Conservation (phyloP, 2,888 invertebrate species). For the Drosophila siamana region DNA sequence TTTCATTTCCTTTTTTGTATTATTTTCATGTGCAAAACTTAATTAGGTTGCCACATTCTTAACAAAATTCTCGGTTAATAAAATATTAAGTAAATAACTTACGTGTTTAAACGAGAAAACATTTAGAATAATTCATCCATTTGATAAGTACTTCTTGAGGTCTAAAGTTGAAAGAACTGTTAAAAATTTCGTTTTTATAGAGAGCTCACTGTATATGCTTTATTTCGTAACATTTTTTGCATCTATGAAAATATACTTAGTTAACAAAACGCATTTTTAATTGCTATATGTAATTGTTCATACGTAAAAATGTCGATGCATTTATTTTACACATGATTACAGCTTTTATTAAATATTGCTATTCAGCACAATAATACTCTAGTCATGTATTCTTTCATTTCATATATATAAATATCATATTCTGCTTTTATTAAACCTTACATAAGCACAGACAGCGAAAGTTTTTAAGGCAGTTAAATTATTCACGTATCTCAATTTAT, state of each 20-base stretch:
- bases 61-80: no score
- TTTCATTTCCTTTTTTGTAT: no score
- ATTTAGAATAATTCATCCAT: no score
- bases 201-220: neutral
- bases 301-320: neutral
- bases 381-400: neutral
- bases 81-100: no score
- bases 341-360: neutral
- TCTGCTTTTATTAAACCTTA: neutral
- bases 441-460: neutral
- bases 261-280: neutral
- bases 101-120: no score
- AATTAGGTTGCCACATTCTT: no score
- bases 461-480: neutral
- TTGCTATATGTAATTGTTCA: neutral
- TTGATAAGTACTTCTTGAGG: no score
- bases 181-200: no score
- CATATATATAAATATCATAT: neutral
- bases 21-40: no score
- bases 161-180: no score
- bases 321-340: neutral
- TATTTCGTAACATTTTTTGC: neutral
- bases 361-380: neutral
- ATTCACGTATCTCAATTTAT: no score
- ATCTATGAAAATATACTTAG: constrained; percentile 2